Evolutionary conservation across 2,797 vertebrate genomes (phyloP).

Genomic region (Okamejei kenojei): DNA sequence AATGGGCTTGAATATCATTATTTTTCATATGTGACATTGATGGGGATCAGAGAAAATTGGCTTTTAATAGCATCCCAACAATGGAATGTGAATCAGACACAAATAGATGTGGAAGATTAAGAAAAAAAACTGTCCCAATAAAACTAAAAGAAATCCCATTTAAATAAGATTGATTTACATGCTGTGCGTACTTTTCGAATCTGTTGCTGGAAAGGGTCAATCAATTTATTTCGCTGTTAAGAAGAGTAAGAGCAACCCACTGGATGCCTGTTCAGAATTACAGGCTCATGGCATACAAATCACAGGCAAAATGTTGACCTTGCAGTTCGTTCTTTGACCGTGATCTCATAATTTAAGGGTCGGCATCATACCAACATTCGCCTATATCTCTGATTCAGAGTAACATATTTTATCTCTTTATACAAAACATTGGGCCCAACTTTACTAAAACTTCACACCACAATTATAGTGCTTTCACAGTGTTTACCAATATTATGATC

Average conservation of each 20-base stretch:
- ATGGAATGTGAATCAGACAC: neutral
- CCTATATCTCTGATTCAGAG: neutral
- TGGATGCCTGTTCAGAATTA: constrained; percentile 15
- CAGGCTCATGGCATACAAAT: neutral
- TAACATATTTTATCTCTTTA: neutral
- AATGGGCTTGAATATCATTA: neutral
- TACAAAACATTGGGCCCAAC: neutral
- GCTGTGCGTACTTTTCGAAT: neutral
- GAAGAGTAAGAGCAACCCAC: neutral
- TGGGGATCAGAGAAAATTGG: neutral
- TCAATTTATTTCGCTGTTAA: neutral
- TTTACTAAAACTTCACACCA: neutral
- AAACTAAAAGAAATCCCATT: neutral
- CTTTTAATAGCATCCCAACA: neutral
- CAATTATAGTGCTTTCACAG: neutral
- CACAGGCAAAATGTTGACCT: constrained; percentile 8
- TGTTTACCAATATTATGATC: neutral
- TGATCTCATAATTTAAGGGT: neutral
- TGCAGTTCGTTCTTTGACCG: neutral
- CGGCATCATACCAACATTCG: neutral
- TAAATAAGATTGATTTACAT: neutral
- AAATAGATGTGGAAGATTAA: neutral
- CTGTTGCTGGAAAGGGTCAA: constrained; percentile 9
- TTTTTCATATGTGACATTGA: neutral
- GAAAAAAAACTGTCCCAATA: neutral